Evolutionary conservation across 2,113 vertebrate genomes (phyloP).

Genomic region (Rallus limicola): DNA sequence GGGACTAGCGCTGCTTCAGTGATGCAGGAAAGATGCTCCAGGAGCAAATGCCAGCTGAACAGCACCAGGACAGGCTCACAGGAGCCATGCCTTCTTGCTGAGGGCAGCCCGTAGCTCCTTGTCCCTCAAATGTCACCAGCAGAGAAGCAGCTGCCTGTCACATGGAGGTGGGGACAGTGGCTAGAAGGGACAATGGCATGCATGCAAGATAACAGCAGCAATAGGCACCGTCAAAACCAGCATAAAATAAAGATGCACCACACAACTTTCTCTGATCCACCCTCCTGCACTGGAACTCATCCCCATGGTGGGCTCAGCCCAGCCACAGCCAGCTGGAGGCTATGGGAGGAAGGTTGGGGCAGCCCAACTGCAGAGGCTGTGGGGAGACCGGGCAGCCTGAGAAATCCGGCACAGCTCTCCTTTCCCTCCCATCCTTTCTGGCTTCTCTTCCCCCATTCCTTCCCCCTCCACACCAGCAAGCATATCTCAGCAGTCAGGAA

Average conservation of each 20-base stretch:
- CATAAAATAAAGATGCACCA: not conserved
- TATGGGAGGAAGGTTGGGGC: not conserved
- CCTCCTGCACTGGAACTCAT: not conserved
- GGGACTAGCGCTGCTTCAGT: not conserved
- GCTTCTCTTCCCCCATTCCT: not conserved
- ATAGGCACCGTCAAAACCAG: not conserved
- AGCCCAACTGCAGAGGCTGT: not conserved
- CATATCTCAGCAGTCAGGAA: not conserved
- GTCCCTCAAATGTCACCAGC: not conserved
- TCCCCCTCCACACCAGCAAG: not conserved
- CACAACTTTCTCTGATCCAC: not conserved
- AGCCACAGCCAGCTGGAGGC: not conserved
- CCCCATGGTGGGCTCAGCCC: not conserved
- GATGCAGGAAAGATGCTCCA: not conserved
- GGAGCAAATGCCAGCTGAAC: not conserved
- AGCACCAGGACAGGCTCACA: not conserved
- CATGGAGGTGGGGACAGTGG: not conserved
- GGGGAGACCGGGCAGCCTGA: not conserved
- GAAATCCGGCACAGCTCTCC: not conserved
- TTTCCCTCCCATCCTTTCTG: not conserved
- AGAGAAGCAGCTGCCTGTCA: not conserved
- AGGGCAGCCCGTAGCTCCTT: not conserved
- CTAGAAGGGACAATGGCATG: not conserved
- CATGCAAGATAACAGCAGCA: accelerated
- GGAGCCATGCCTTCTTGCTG: not conserved